These are phyloP conservation scores for Kryptolebias ocellatus DNA, from an alignment of 2,797 vertebrate species.

Conservation along the genomic window DNA sequence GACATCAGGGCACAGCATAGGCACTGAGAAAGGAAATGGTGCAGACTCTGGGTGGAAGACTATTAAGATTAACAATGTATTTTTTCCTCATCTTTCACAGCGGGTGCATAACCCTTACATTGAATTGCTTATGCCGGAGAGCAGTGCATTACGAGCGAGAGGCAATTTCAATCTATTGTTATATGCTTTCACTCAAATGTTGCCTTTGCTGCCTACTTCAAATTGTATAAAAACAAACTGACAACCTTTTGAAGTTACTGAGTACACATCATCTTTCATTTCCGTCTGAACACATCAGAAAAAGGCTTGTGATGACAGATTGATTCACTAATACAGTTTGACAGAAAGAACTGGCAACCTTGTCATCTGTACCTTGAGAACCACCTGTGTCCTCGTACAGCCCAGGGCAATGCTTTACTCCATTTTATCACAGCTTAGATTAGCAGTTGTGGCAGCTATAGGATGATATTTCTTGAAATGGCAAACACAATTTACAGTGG, in stretches of 20 bases:
- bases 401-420: slow-evolving; percentile 58
- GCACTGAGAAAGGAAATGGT: slow-evolving; percentile 27
- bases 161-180: slow-evolving; percentile 60
- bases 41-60: slow-evolving; percentile 32
- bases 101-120: slow-evolving; percentile 19
- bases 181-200: slow-evolving; percentile 44
- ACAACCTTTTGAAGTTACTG: slow-evolving; percentile 69
- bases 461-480: slow-evolving; percentile 61
- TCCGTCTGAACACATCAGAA: slow-evolving; percentile 58
- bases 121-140: slow-evolving; percentile 38
- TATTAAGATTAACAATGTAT: slow-evolving; percentile 55
- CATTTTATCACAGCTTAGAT: slow-evolving; percentile 68
- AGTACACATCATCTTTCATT: slow-evolving; percentile 74
- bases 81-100: slow-evolving; percentile 33
- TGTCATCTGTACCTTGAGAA: slow-evolving; percentile 73
- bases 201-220: slow-evolving; percentile 43
- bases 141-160: slow-evolving; percentile 46
- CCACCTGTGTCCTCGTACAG: slow-evolving; percentile 81
- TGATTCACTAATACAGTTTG: slow-evolving; percentile 81
- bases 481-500: slow-evolving; percentile 72
- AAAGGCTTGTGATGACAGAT: slow-evolving; percentile 74
- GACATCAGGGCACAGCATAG: slow-evolving; percentile 22
- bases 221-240: slow-evolving; percentile 60
- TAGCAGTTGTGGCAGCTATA: slow-evolving; percentile 59
- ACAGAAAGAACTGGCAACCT: slow-evolving; percentile 75